Evolutionary conservation across 2,888 invertebrate species (phyloP), one percentile per base, ranked within the genome.

Genomic region (Eupithecia subfuscata): DNA sequence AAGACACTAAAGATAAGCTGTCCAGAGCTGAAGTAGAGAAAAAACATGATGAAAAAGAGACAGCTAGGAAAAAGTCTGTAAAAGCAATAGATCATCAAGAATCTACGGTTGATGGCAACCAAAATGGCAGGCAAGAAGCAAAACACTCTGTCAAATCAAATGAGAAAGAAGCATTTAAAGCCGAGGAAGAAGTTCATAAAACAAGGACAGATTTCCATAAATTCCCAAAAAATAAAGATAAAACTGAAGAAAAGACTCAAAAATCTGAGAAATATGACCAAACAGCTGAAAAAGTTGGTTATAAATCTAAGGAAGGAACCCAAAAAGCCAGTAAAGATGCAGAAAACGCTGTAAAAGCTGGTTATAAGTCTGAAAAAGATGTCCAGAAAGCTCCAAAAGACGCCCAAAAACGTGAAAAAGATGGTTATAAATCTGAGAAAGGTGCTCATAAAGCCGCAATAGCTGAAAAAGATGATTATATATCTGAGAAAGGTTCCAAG

Each of bases 1-100:
- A 82, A 83, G 83, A 88, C 69, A 88, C 86, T 6, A 82, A 84
- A 82, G 84, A 89, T 75, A 88, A 80, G 81, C 76, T 34, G 88
- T 45, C 65, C 78, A 67, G 78, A 81, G 76, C 71, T 73, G 75
- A 82, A 75, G 79, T 84, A 76, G 75, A 84, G 65, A 69, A 12
- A 70, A 75, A 68, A 71, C 25, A n/a, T 22, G n/a, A n/a, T 52
- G 22, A 52, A 52, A 52, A 52, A 52, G n/a, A n/a, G 52, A 52
- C 52, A 52, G 52, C 52, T 52, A 8, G n/a, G 52, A n/a, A 11
- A 52, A 52, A 52, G 8, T 4, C 12, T 22, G 56, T n/a, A n/a
- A 9, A 48, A 48, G 48, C 18, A 18, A 48, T n/a, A n/a, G 52
- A 56, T 56, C 8, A 22, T 22, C 56, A 22, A 56, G 12, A 56